Evolutionary conservation across 2,888 invertebrate genomes (phyloP), one percentile per base, ranked within the genome.

Genomic region (Stegophylla sp.): DNA sequence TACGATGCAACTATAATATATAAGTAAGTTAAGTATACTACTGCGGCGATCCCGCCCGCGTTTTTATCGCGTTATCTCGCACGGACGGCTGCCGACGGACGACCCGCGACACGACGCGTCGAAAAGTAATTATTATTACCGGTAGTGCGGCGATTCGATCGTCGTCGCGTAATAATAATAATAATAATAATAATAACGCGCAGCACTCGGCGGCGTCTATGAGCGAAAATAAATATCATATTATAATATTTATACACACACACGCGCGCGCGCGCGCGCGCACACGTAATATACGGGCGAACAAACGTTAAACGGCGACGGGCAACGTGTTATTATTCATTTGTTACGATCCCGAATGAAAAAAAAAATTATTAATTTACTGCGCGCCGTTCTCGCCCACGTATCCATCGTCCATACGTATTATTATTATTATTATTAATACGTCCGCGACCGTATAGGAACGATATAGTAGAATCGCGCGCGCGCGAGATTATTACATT

Each of bases 111-210:
- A 10, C 48, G 67, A 48, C 17, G 26, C 59, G 61, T 45, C 59
- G 12, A 61, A 73, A 73, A 12, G n/a, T 26, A 61, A 59, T 56
- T 43, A 59, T 34, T 75, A 76, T 76, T 66, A 66, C 53, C 75
- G 53, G 53, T 66, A 76, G 76, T 75, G 75, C 66, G 76, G 75
- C 75, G 76, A 75, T 75, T 75, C 53, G 53, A 75, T 64, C 64
- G 41, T 51, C 20, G 75, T 48, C 43, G 51, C 28, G 23, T n/a
- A n/a, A n/a, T n/a, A n/a, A n/a, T n/a, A n/a, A n/a, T n/a, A n/a
- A n/a, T n/a, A n/a, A n/a, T n/a, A n/a, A n/a, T n/a, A n/a, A n/a
- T n/a, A n/a, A n/a, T n/a, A n/a, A n/a, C n/a, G n/a, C n/a, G n/a
- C n/a, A n/a, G n/a, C n/a, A n/a, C n/a, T n/a, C n/a, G n/a, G n/a